These are phyloP conservation scores for Ophraella communa DNA, from an alignment of 2,888 invertebrate genomes.

Conservation along the genomic window DNA sequence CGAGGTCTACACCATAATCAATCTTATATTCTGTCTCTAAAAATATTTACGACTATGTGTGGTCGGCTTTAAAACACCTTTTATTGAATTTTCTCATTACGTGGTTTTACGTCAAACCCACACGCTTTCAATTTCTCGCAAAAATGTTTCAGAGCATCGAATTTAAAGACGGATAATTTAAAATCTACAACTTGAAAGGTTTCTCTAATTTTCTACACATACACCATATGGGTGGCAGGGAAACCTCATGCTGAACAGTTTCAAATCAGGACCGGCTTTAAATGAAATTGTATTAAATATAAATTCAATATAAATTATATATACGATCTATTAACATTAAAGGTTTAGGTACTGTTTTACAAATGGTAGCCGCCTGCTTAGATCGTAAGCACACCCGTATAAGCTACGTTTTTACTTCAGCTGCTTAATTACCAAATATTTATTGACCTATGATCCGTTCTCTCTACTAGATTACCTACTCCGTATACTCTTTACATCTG, in stretches of 20 bases:
- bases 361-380: no score
- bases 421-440: no score
- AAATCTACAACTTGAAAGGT: slow-evolving; percentile 33
- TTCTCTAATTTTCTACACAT: slow-evolving; percentile 39
- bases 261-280: not conserved
- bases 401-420: no score
- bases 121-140: slow-evolving; percentile 20
- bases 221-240: slow-evolving; percentile 20
- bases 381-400: no score
- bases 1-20: no score
- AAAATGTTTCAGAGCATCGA: slow-evolving; percentile 26
- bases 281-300: no score
- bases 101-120: slow-evolving; percentile 13
- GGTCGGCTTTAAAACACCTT: not conserved
- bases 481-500: no score
- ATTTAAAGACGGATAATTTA: slow-evolving; percentile 32
- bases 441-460: no score
- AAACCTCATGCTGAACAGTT: not conserved
- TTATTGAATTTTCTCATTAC: slow-evolving; percentile 2
- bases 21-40: not conserved
- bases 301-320: no score
- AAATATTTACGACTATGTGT: not conserved
- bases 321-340: no score
- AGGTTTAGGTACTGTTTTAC: no score
- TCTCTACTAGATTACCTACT: no score